Percentiles rank a stretch among this genome's conserved stretches.
Conservation (phyloP, 2,888 invertebrate species). For the Pristionchus japonicus region DNA sequence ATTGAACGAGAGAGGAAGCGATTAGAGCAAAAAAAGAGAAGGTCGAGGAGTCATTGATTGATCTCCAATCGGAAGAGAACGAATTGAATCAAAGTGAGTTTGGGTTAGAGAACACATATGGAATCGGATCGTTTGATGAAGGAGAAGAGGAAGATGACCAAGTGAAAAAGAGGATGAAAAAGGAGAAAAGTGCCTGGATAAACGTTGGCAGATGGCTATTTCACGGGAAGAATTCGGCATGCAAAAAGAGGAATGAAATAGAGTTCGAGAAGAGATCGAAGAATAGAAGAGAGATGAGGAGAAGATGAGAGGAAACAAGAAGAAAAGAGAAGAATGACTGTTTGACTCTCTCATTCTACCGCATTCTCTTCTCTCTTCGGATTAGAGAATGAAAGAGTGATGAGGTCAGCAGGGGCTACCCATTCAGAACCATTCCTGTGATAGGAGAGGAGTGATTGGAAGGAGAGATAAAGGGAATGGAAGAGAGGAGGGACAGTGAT, state of each 20-base stretch:
- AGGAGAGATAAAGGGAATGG: background rate
- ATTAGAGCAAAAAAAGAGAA: slow-evolving; percentile 1
- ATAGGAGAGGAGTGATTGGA: background rate
- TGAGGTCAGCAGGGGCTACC: background rate
- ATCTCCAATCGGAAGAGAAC: background rate
- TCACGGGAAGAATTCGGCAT: background rate
- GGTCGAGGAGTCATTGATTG: background rate
- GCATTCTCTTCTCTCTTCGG: background rate
- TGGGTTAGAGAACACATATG: background rate
- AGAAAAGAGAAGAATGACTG: background rate
- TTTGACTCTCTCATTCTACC: background rate
- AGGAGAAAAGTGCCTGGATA: background rate
- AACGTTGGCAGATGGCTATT: background rate
- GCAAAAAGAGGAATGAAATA: background rate
- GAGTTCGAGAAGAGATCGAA: background rate
- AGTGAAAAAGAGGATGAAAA: background rate
- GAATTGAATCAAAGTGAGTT: background rate
- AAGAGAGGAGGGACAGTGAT: background rate
- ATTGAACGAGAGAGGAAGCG: background rate
- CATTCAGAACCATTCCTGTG: background rate
- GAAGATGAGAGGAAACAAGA: background rate
- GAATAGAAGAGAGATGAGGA: background rate
- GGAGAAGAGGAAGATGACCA: background rate
- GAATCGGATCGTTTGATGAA: background rate
- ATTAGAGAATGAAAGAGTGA: background rate